These are phyloP conservation scores for Pammene aurita DNA, from an alignment of 2,888 invertebrate species.

Conservation along the genomic window DNA sequence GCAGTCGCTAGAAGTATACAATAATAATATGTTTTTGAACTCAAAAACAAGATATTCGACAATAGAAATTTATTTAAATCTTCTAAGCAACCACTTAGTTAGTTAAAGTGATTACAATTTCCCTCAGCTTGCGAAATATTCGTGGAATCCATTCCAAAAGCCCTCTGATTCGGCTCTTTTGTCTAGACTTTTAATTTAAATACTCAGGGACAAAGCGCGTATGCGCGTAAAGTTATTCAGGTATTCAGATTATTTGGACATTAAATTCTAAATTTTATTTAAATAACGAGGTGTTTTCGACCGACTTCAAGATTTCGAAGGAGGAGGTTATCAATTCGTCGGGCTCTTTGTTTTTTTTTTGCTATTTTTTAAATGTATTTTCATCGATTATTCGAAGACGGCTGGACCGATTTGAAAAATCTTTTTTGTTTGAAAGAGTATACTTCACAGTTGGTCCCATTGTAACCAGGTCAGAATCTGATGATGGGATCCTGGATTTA, in stretches of 20 bases:
- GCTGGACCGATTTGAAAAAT: too few relatives aligned
- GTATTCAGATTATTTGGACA: slow-evolving; percentile 24
- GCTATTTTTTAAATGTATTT: too few relatives aligned
- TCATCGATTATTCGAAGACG: too few relatives aligned
- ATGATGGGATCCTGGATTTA: too few relatives aligned
- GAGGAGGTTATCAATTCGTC: too few relatives aligned
- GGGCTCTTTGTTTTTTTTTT: too few relatives aligned
- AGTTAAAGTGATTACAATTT: slow-evolving; percentile 12
- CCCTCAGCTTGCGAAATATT: slow-evolving; percentile 31
- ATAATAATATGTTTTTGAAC: neutral
- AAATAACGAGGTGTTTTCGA: slow-evolving; percentile 2
- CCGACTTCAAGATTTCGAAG: too few relatives aligned
- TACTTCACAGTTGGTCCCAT: too few relatives aligned
- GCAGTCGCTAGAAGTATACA: neutral
- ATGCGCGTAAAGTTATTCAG: slow-evolving; percentile 21
- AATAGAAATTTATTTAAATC: slow-evolving; percentile 3
- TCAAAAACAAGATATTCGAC: neutral
- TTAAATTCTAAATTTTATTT: slow-evolving; percentile 2
- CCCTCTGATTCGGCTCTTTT: slow-evolving; percentile 30
- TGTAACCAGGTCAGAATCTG: too few relatives aligned
- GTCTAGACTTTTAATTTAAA: slow-evolving; percentile 38
- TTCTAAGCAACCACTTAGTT: neutral
- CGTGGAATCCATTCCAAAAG: slow-evolving; percentile 20
- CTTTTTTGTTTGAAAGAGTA: too few relatives aligned
- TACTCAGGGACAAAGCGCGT: slow-evolving; percentile 27